These are phyloP conservation scores for Babyrousa celebensis DNA, from an alignment of 2,797 vertebrate species.

Conservation along the genomic window DNA sequence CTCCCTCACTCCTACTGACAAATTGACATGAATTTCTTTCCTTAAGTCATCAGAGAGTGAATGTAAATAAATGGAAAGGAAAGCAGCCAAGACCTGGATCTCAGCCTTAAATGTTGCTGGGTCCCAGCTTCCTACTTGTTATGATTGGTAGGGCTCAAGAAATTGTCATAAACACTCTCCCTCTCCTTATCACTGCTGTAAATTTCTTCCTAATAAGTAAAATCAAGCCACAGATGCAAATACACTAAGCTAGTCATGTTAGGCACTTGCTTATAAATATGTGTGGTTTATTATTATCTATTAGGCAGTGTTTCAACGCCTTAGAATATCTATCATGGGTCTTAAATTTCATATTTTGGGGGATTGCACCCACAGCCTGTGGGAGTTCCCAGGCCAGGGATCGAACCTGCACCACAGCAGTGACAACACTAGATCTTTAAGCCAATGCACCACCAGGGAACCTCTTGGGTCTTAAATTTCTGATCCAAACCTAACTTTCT, in stretches of 20 bases:
- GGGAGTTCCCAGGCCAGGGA: too few relatives aligned
- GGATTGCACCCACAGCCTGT: too few relatives aligned
- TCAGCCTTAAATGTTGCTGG: not conserved
- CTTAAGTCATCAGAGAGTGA: slow-evolving; percentile 70
- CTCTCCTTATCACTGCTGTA: not conserved
- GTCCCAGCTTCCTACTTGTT: not conserved
- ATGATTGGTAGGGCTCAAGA: not conserved
- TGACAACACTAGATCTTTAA: too few relatives aligned
- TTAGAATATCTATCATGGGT: not conserved
- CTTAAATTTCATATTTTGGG: not conserved
- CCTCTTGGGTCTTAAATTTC: not conserved
- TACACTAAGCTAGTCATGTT: not conserved
- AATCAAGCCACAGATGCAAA: slow-evolving; percentile 39
- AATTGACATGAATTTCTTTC: slow-evolving; percentile 65
- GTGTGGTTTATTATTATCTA: not conserved
- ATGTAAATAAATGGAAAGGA: slow-evolving; percentile 72
- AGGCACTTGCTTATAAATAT: slow-evolving; percentile 15
- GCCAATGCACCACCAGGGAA: too few relatives aligned
- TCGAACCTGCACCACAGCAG: too few relatives aligned
- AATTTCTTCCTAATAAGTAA: slow-evolving; percentile 5
- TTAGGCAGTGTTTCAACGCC: not conserved
- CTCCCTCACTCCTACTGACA: slow-evolving; percentile 32
- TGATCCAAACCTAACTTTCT: slow-evolving; percentile 1
- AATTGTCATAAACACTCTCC: not conserved
- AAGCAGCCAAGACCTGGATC: slow-evolving; percentile 60